Percentiles rank a stretch among this genome's conserved stretches.
Evolutionary conservation across 2,113 vertebrate genomes (phyloP).

Genomic region (Ochotona princeps): DNA sequence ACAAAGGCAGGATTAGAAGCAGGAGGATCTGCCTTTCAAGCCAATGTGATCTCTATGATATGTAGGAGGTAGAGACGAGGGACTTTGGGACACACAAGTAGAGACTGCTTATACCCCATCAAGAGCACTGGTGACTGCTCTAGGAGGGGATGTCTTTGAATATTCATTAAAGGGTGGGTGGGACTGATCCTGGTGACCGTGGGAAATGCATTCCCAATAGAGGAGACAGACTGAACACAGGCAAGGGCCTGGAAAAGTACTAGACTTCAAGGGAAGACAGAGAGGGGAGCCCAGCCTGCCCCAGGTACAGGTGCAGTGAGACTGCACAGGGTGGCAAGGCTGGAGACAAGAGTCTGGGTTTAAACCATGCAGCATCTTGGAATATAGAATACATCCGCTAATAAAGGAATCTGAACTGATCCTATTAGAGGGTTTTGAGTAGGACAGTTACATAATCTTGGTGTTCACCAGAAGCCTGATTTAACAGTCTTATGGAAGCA

Average conservation of each 20-base stretch:
- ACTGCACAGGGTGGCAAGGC: too few relatives aligned
- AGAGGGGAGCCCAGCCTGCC: accelerated
- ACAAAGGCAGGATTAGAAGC: background rate
- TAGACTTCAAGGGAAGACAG: background rate
- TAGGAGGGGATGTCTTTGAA: background rate
- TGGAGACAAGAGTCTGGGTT: background rate
- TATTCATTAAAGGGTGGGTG: background rate
- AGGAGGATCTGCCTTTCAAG: background rate
- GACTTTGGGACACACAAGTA: background rate
- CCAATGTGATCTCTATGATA: background rate
- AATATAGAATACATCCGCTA: background rate
- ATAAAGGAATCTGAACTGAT: background rate
- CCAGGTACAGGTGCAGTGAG: accelerated
- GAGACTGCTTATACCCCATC: background rate
- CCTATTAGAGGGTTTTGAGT: background rate
- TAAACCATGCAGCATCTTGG: background rate
- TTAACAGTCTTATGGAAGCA: background rate
- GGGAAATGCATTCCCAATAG: accelerated
- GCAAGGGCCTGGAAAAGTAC: background rate
- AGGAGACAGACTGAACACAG: background rate
- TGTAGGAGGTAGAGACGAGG: background rate
- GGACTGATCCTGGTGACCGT: background rate
- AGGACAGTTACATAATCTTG: background rate
- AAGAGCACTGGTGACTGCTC: background rate
- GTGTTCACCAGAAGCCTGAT: background rate